phyloP scores from a whole-genome alignment of 2,888 invertebrate genomes.

The Thalpophila matura region DNA sequence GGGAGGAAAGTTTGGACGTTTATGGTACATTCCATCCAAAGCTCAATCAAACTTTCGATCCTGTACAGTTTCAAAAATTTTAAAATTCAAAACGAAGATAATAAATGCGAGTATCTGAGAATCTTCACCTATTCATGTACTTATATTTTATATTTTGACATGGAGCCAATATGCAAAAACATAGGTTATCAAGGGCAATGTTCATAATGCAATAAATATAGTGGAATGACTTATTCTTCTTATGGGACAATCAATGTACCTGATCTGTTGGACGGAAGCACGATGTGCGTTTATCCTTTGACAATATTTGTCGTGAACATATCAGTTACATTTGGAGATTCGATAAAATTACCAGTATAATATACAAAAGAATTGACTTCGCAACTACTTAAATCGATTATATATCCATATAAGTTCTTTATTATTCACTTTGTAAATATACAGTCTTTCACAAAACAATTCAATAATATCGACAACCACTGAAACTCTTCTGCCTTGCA shows the following conservation, averaged over 20 bases:
- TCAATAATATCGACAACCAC: background rate
- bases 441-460: constrained; percentile 15
- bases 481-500: background rate
- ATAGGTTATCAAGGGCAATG: constrained; percentile 6
- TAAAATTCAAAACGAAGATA: constrained; percentile 4
- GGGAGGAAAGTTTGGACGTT: too few relatives aligned
- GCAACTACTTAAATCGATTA: constrained; percentile 25
- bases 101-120: constrained; percentile 49
- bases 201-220: constrained; percentile 42
- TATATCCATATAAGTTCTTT: constrained; percentile 15
- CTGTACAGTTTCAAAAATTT: too few relatives aligned
- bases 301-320: constrained; percentile 15
- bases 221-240: constrained; percentile 39
- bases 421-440: constrained; percentile 25
- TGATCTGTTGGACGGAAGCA: constrained; percentile 20
- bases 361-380: constrained; percentile 36
- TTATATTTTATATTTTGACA: constrained; percentile 31
- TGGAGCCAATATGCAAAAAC: constrained; percentile 27
- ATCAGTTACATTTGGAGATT: constrained; percentile 22
- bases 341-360: constrained; percentile 7
- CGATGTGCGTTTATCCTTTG: constrained; percentile 11
- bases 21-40: too few relatives aligned
- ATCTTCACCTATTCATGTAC: constrained; percentile 26
- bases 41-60: too few relatives aligned
- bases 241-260: constrained; percentile 16